Conservation (phyloP, 2,888 invertebrate genomes). For the Pristionchus entomophagus region DNA sequence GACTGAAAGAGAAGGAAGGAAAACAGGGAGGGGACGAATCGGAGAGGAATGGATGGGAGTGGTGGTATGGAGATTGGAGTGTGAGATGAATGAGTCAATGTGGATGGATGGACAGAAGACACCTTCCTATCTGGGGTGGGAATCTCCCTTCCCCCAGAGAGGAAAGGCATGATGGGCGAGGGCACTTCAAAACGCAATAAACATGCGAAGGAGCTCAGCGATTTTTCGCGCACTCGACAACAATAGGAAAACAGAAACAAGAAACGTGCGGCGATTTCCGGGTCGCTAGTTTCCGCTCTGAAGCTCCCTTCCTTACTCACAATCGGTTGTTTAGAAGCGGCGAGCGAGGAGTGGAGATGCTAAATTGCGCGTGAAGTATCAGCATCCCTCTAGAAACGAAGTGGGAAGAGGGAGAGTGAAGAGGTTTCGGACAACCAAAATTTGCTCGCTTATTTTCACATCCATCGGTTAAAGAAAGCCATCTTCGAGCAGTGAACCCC, state of each 20-base stretch:
- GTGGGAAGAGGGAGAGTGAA: not conserved
- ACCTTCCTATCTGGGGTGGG: slow-evolving; percentile 3
- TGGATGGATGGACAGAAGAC: not conserved
- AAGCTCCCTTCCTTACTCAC: not conserved
- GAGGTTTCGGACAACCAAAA: too few species aligned
- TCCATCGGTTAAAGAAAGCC: too few species aligned
- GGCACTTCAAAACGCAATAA: slow-evolving; percentile 33
- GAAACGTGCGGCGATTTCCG: slow-evolving; percentile 9
- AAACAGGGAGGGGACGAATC: slow-evolving; percentile 26
- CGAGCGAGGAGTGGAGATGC: not conserved
- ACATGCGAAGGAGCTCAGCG: not conserved
- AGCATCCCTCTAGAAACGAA: not conserved
- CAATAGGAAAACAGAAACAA: not conserved
- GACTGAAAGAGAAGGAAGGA: not conserved
- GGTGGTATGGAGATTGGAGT: slow-evolving; percentile 1
- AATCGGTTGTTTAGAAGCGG: not conserved
- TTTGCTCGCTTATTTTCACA: too few species aligned
- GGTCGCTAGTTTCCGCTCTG: not conserved
- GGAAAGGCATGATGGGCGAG: not conserved
- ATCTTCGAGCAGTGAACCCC: too few species aligned
- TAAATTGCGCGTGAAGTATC: slow-evolving; percentile 43
- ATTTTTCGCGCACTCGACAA: not conserved
- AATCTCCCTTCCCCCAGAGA: slow-evolving; percentile 8
- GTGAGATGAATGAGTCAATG: slow-evolving; percentile 27
- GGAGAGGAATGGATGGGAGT: slow-evolving; percentile 6